Base-by-base conservation (phyloP, 2,888 invertebrate genomes). In the Phoronis australis region DNA sequence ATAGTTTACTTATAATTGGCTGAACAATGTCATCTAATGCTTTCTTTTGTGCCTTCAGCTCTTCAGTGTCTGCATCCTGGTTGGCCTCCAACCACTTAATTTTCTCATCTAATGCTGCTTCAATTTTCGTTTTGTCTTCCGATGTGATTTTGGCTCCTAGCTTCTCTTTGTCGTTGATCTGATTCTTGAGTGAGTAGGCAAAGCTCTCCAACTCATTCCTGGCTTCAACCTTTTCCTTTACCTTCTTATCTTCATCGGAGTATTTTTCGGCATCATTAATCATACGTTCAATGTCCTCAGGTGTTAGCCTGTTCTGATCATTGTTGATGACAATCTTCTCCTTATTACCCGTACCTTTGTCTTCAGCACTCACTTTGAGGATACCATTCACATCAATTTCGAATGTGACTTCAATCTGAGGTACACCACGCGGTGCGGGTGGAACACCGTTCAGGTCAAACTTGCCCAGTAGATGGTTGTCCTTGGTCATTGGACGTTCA, bases 291-390 rank as follows among this genome's bases (percentile, higher is more conserved):
- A 99, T 99, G 69, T 99, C 97, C 64, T 99, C 97, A 3, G 95
- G 96, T 15, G 94, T 93, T 56, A 99, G 79, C 59, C 96, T 83
- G 80, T 96, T 96, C 78, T 96, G 94, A 72, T 97, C 97, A 73
- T 99, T 97, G 63, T 96, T 96, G 76, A 99, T 99, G 54, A 94
- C 93, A 71, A 99, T 97, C 82, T 97, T 94, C 75, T 99, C 95
- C 69, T 94, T 86, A 81, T 95, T 96, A 51, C 97, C 97, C 40
- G 99, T 97, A 54, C 97, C 97, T 80, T 99, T 99, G 78, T 99
- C 97, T 78, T 99, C 97, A 21, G 99, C 99, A 25, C 94, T 90
- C 51, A 97, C 76, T 47, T 63, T 64, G 37, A 76, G 57, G 48
- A 76, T 73, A 47, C 76, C 80, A 59, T 80, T 78, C 64, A 82